Evolutionary conservation across 2,888 invertebrate species (phyloP), one percentile per base, ranked within the genome.

Genomic region (Synergus gifuensis): DNA sequence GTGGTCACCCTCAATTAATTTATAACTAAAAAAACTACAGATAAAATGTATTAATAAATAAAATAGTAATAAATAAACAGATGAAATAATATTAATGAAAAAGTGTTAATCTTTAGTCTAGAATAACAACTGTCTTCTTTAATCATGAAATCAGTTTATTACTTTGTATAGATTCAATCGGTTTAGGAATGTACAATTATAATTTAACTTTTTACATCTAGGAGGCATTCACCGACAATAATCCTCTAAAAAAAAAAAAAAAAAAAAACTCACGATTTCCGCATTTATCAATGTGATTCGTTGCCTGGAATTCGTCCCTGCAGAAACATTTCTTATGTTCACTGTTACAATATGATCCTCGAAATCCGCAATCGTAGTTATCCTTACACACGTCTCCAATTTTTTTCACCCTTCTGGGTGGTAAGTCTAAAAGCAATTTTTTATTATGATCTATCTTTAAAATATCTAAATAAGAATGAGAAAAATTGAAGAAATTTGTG

Each of bases 251-350:
- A 1, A 28, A 28, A 28, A 28, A 28, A 28, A 28, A 42, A 66
- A 42, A 79, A 63, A 69, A 79, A 63, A 69, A 93, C 94, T 94
- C 92, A 97, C 97, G 94, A 94, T 95, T 95, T 88, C 97, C 97
- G 92, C 97, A 97, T 93, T 96, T 97, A 91, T 97, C 96, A 88
- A 96, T 93, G 91, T 97, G 96, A 93, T 97, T 97, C 89, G 96
- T 96, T 86, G 96, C 95, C 18, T 95, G 95, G 85, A 95, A 93
- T 87, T 96, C 96, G 42, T 95, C 94, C 82, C 94, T 94, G 91
- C 97, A 97, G 88, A 94, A 94, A 90, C 97, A 97, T 85, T 94
- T 94, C 89, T 94, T 95, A 88, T 94, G 94, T 85, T 93, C 93
- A 36, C 94, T 93, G 88, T 96, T 95, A 90, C 97, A 97, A 82